phyloP scores from a whole-genome alignment of 2,113 vertebrate species.

The Furnarius figulus region DNA sequence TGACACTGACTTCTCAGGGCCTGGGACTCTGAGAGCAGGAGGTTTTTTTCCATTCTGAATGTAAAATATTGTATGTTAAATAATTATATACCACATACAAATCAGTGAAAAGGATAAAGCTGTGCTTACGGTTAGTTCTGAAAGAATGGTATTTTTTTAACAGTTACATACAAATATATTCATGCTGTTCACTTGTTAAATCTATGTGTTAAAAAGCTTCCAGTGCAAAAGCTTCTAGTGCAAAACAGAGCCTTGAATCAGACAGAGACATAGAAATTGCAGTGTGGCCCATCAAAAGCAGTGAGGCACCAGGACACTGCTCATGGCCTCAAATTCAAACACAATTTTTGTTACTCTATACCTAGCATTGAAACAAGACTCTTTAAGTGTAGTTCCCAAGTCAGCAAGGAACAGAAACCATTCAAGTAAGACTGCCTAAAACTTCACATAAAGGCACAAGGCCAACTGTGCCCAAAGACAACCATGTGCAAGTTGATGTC shows the following conservation, averaged over 20 bases:
- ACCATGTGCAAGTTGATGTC: neutral
- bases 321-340: neutral
- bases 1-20: constrained; percentile 56
- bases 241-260: neutral
- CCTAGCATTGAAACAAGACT: neutral
- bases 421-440: neutral
- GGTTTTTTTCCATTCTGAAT: constrained; percentile 74
- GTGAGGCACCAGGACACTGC: neutral
- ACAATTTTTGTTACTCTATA: neutral
- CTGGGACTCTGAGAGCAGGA: constrained; percentile 68
- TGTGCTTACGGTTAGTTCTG: neutral
- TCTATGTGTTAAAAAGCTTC: neutral
- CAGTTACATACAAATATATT: neutral
- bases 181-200: neutral
- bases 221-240: neutral
- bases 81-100: neutral
- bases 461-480: neutral
- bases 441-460: neutral
- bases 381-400: neutral
- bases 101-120: neutral
- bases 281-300: neutral
- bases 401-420: neutral
- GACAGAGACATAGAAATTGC: neutral
- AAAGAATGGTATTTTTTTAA: neutral
- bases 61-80: neutral